phyloP scores from a whole-genome alignment of 2,113 vertebrate genomes.

The Montifringilla adamsi region DNA sequence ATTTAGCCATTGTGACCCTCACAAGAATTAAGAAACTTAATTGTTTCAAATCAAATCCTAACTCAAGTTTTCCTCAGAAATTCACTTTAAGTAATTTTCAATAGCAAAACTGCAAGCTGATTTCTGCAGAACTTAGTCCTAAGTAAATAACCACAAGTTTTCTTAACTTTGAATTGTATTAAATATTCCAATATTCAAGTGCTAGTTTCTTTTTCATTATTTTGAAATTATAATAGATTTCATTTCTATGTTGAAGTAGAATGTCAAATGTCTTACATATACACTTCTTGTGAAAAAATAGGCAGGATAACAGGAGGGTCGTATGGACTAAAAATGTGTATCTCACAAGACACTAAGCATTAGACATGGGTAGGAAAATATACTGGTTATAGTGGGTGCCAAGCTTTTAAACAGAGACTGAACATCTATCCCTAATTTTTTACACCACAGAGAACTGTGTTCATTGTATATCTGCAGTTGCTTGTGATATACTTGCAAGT shows the following conservation, averaged over 20 bases:
- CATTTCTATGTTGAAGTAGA: background rate
- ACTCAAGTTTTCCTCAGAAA: background rate
- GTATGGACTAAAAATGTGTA: background rate
- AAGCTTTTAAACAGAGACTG: background rate
- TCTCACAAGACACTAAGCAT: background rate
- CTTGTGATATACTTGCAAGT: accelerated
- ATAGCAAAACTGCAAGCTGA: background rate
- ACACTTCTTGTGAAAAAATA: background rate
- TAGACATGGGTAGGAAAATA: background rate
- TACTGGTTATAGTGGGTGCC: background rate
- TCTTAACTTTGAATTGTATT: background rate
- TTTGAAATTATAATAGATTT: background rate
- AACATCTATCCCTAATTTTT: background rate
- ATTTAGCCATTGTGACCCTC: background rate
- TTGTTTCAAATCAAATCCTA: background rate
- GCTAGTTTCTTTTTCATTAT: background rate
- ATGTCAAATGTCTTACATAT: background rate
- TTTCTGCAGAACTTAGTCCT: background rate
- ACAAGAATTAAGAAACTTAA: background rate
- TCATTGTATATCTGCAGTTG: background rate
- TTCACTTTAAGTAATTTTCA: background rate
- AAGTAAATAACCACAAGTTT: background rate
- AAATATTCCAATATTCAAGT: background rate
- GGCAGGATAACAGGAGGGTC: background rate
- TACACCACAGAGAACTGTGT: background rate